Evolutionary conservation across 1,140 invertebrate genomes (phyloP).

Genomic region (Penaeus japonicus): DNA sequence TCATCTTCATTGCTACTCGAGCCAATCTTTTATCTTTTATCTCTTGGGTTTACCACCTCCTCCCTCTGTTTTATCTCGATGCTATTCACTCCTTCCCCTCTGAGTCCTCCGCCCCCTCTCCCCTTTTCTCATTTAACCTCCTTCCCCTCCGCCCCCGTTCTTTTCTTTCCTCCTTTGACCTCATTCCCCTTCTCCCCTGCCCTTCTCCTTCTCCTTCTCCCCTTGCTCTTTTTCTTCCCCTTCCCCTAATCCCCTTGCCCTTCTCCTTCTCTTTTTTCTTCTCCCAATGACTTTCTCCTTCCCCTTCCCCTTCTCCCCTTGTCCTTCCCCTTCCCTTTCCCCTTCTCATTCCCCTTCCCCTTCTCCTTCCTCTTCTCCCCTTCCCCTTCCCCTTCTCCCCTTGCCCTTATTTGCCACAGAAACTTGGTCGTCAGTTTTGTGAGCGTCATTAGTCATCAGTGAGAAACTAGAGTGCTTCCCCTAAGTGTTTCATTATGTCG

Average conservation of each 20-base stretch:
- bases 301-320: not conserved
- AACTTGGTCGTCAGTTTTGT: too few species aligned
- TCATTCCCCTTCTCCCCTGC: not conserved
- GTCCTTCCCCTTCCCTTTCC: not conserved
- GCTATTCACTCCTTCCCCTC: too few species aligned
- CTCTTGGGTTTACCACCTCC: too few species aligned
- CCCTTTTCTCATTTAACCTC: not conserved
- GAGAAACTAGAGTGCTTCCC: too few species aligned
- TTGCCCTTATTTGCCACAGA: too few species aligned
- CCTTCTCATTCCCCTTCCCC: not conserved
- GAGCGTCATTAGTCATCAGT: too few species aligned
- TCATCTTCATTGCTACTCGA: too few species aligned
- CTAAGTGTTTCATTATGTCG: too few species aligned
- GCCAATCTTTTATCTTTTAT: too few species aligned
- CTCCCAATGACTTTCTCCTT: not conserved
- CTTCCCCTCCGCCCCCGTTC: not conserved
- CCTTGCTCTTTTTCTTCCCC: not conserved
- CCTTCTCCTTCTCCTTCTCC: not conserved
- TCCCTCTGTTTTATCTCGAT: too few species aligned
- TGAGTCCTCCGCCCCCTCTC: too few species aligned
- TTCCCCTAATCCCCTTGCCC: too few species aligned
- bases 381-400: not conserved
- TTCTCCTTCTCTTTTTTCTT: not conserved
- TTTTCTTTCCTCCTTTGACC: not conserved
- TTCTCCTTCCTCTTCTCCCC: not conserved